These are phyloP conservation scores for Pocillopora grandis DNA, from an alignment of 92 coral and sea anemone species.

Conservation along the genomic window DNA sequence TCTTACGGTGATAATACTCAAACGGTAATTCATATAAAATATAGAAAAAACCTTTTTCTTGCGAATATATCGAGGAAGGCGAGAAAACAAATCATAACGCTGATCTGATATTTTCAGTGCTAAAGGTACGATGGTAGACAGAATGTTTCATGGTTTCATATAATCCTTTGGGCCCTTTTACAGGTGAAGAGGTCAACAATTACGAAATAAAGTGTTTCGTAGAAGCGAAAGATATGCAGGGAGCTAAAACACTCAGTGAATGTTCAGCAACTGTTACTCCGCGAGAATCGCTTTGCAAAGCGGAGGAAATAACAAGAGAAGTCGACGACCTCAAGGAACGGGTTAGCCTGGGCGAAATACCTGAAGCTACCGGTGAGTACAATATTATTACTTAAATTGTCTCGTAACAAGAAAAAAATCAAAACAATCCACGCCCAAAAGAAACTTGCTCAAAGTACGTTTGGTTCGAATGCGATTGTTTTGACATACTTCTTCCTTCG, in stretches of 20 bases:
- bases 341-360: slow-evolving; percentile 34
- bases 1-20: too few species aligned
- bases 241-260: slow-evolving; percentile 27
- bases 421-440: too few species aligned
- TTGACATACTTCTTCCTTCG: too few species aligned
- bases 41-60: too few species aligned
- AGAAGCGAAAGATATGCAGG: slow-evolving; percentile 44
- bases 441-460: too few species aligned
- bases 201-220: slow-evolving; percentile 38
- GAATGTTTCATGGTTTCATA: background rate
- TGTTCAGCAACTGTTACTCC: slow-evolving; percentile 42
- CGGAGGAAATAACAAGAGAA: slow-evolving; percentile 31
- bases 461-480: too few species aligned
- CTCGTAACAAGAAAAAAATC: too few species aligned
- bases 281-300: background rate
- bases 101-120: too few species aligned
- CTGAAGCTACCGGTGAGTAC: slow-evolving; percentile 41
- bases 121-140: too few species aligned
- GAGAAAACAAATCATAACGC: too few species aligned
- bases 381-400: background rate
- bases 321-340: slow-evolving; percentile 10
- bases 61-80: too few species aligned
- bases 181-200: slow-evolving; percentile 52
- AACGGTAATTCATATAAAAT: too few species aligned
- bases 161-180: background rate